Evolutionary conservation across 2,113 vertebrate genomes (phyloP).

Genomic region (Coptodon rendalli): DNA sequence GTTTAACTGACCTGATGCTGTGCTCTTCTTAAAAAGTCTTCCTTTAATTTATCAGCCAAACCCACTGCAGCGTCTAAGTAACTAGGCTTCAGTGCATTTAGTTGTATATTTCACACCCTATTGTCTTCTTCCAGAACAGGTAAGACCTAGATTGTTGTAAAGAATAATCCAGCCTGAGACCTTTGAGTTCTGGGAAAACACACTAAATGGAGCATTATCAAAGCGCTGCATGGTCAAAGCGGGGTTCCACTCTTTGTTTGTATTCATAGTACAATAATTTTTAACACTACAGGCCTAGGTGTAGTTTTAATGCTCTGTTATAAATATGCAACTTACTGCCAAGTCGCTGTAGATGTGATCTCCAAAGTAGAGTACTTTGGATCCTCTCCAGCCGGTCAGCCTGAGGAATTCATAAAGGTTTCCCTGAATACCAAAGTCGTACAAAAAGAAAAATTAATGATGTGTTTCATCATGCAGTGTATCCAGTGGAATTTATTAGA

Average conservation of each 20-base stretch:
- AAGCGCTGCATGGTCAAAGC: not conserved
- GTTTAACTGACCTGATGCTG: not conserved
- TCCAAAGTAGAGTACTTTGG: slow-evolving; percentile 95
- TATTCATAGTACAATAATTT: not conserved
- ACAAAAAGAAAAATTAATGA: not conserved
- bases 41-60: not conserved
- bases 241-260: not conserved
- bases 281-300: not conserved
- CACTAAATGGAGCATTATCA: not conserved
- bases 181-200: not conserved
- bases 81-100: not conserved
- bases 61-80: not conserved
- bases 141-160: not conserved
- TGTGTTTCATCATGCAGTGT: not conserved
- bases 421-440: slow-evolving; percentile 72
- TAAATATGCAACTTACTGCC: slow-evolving; percentile 80
- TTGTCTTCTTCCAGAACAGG: not conserved
- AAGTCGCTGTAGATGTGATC: slow-evolving; percentile 99
- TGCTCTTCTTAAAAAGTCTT: not conserved
- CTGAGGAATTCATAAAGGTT: slow-evolving; percentile 97
- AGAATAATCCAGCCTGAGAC: not conserved
- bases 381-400: slow-evolving; percentile 96
- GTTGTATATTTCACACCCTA: not conserved
- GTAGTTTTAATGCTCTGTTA: not conserved
- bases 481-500: not conserved